A percentile compares a stretch with the other conserved stretches of the same genome.
phyloP scores from a whole-genome alignment of 2,797 vertebrate genomes.

The Hapalemur alaotrensis region DNA sequence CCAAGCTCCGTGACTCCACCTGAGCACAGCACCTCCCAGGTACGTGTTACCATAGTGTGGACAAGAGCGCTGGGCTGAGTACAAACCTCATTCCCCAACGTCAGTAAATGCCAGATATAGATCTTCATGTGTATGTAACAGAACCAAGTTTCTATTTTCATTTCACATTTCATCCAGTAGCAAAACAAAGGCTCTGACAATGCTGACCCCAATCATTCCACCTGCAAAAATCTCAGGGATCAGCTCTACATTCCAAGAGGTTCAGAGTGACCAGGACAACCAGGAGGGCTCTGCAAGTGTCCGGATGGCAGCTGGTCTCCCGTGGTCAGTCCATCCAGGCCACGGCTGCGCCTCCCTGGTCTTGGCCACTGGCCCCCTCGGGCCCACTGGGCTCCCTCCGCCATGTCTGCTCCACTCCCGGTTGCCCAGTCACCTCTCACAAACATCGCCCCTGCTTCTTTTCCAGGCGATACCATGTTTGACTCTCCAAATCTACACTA shows the following conservation, averaged over 20 bases:
- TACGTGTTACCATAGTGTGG: rapidly evolving
- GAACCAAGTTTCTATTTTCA: background rate
- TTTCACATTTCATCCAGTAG: rapidly evolving
- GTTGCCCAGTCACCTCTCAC: background rate
- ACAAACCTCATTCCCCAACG: background rate
- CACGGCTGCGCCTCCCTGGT: rapidly evolving
- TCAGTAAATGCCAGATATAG: background rate
- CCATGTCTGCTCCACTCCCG: rapidly evolving
- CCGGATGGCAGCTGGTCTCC: background rate
- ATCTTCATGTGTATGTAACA: rapidly evolving
- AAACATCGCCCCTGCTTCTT: background rate
- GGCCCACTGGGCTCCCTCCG: rapidly evolving
- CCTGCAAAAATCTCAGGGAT: background rate
- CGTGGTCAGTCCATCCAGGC: rapidly evolving
- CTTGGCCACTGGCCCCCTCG: background rate
- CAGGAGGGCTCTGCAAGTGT: too few species aligned
- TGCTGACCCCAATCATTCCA: rapidly evolving
- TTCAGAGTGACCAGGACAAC: background rate
- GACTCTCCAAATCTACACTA: too few species aligned
- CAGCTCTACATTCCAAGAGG: background rate
- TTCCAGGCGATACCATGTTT: rapidly evolving
- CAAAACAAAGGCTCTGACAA: background rate
- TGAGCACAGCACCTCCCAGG: rapidly evolving
- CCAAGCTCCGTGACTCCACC: rapidly evolving
- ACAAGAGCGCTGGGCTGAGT: rapidly evolving